Conservation (phyloP, 2,797 vertebrate species). For the Microctenopoma lineatum region DNA sequence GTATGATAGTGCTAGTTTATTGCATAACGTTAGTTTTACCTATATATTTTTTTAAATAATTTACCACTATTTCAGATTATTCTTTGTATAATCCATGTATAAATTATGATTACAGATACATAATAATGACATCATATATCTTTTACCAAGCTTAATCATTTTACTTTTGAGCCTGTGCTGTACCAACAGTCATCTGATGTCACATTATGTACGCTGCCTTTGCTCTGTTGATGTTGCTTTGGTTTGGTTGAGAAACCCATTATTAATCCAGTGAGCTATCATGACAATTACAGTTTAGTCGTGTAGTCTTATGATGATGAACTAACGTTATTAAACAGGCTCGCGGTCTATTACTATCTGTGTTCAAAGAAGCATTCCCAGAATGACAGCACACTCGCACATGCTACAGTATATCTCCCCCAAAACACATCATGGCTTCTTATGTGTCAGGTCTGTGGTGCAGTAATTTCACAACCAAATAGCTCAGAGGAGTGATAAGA, state of each 20-base stretch:
- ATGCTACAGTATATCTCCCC: slow-evolving; percentile 68
- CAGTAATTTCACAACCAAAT: slow-evolving; percentile 83
- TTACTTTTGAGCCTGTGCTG: slow-evolving; percentile 8
- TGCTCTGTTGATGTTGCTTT: slow-evolving; percentile 34
- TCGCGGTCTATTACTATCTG: slow-evolving; percentile 60
- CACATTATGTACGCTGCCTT: slow-evolving; percentile 26
- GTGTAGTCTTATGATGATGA: slow-evolving; percentile 53
- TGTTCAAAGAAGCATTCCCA: slow-evolving; percentile 62
- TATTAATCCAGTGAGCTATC: slow-evolving; percentile 50
- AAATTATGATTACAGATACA: background rate
- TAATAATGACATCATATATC: slow-evolving; percentile 5
- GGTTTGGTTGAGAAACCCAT: slow-evolving; percentile 42
- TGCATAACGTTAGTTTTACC: background rate
- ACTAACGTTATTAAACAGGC: slow-evolving; percentile 59
- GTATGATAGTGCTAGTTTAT: background rate
- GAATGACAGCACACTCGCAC: slow-evolving; percentile 65
- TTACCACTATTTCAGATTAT: background rate
- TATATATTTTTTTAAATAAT: slow-evolving; percentile 4
- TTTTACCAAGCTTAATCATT: slow-evolving; percentile 11
- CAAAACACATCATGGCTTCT: slow-evolving; percentile 77
- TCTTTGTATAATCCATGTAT: slow-evolving; percentile 3
- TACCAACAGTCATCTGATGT: slow-evolving; percentile 16
- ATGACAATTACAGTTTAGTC: slow-evolving; percentile 55
- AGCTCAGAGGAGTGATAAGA: slow-evolving; percentile 79
- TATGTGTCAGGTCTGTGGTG: slow-evolving; percentile 75